A percentile compares a stretch with the other conserved stretches of the same genome.
Evolutionary conservation across 2,113 vertebrate genomes (phyloP).

Genomic region (Atherinomorus stipes): DNA sequence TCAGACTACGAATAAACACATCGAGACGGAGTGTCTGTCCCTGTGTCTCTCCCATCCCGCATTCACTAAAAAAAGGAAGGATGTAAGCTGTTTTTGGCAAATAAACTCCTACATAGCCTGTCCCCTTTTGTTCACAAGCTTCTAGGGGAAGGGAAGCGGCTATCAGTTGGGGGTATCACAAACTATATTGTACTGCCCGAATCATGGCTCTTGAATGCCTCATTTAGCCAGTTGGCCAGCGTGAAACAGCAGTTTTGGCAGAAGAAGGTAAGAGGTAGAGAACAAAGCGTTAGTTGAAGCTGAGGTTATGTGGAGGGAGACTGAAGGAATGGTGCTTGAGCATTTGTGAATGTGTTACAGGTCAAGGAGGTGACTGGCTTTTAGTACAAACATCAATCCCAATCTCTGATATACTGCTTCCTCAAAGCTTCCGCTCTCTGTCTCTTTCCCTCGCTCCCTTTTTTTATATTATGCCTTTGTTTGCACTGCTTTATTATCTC

Average conservation of each 20-base stretch:
- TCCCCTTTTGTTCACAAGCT: constrained; percentile 78
- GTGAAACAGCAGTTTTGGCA: constrained; percentile 57
- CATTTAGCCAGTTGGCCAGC: constrained; percentile 62
- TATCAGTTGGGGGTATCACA: constrained; percentile 82
- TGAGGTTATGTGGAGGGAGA: constrained; percentile 52
- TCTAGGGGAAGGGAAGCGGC: constrained; percentile 68
- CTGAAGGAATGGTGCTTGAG: constrained; percentile 67
- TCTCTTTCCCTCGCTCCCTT: constrained; percentile 50
- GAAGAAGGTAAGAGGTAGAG: constrained; percentile 45
- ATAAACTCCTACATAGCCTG: constrained; percentile 76
- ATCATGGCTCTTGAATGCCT: constrained; percentile 73
- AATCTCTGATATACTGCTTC: constrained; percentile 87
- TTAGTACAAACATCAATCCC: constrained; percentile 85
- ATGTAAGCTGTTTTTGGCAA: constrained; percentile 85
- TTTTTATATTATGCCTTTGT: constrained; percentile 74
- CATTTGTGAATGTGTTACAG: constrained; percentile 87
- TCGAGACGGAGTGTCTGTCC: constrained; percentile 80
- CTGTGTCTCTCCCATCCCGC: constrained; percentile 74
- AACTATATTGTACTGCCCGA: constrained; percentile 79
- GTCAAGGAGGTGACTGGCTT: constrained; percentile 84
- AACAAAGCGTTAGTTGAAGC: constrained; percentile 72
- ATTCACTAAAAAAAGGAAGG: constrained; percentile 82
- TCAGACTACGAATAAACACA: constrained; percentile 80
- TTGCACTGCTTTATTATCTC: constrained; percentile 39
- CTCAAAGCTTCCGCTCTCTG: constrained; percentile 68